Evolutionary conservation across 2,797 vertebrate genomes (phyloP).

Genomic region (Oreortyx pictus): DNA sequence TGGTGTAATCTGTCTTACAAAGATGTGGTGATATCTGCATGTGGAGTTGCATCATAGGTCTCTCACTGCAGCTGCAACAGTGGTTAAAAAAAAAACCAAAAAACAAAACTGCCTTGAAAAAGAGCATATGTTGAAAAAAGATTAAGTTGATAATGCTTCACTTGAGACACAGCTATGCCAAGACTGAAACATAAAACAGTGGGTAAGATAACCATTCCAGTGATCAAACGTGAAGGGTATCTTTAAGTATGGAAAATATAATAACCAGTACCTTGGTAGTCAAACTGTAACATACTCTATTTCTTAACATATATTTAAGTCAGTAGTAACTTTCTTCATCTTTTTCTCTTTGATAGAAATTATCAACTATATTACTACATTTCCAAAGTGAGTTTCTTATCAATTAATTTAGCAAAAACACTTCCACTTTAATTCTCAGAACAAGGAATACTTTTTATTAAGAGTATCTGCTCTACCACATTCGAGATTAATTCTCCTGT

Average conservation of each 20-base stretch:
- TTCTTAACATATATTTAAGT: neutral
- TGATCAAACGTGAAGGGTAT: neutral
- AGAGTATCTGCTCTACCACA: no score
- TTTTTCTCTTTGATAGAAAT: no score
- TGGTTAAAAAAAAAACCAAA: neutral
- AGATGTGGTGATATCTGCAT: neutral
- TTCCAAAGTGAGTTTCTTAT: no score
- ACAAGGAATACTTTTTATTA: no score
- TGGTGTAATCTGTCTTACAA: neutral
- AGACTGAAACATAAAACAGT: neutral
- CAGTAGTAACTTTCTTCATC: no score
- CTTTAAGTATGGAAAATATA: neutral
- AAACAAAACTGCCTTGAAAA: neutral
- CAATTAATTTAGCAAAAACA: no score
- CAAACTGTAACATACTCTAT: neutral
- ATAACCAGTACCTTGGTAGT: neutral
- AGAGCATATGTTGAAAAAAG: neutral
- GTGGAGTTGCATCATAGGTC: fast-evolving
- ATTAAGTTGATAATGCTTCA: neutral
- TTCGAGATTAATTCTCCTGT: no score
- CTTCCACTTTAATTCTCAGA: no score
- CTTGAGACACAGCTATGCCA: neutral
- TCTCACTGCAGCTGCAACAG: neutral
- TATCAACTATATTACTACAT: no score
- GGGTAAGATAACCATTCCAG: neutral